These are phyloP conservation scores for Tachina fera DNA, from an alignment of 2,888 invertebrate genomes.

Conservation along the genomic window DNA sequence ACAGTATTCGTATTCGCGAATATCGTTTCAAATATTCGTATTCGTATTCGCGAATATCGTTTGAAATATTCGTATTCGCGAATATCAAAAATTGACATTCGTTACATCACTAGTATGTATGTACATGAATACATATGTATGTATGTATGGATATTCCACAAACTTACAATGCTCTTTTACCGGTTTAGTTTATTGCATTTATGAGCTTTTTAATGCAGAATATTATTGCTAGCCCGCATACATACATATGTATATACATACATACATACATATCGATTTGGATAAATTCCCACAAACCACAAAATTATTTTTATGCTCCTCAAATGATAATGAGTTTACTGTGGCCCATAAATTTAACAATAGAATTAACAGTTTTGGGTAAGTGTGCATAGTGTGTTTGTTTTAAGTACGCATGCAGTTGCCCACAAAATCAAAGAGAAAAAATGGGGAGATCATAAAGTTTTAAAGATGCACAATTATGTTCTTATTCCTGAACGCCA, in stretches of 20 bases:
- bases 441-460: slow-evolving; percentile 2
- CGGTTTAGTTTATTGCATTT: slow-evolving; percentile 6
- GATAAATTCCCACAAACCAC: slow-evolving; percentile 34
- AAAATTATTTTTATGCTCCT: slow-evolving; percentile 45
- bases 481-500: slow-evolving; percentile 8
- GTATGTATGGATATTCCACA: not conserved
- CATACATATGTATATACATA: not conserved
- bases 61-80: too few relatives aligned
- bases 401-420: slow-evolving; percentile 28
- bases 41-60: too few relatives aligned
- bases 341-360: slow-evolving; percentile 78
- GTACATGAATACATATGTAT: not conserved
- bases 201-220: slow-evolving; percentile 4
- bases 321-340: slow-evolving; percentile 80
- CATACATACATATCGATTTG: not conserved
- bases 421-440: slow-evolving; percentile 30
- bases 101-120: too few relatives aligned
- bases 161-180: slow-evolving; percentile 6
- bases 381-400: not conserved
- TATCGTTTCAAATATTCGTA: too few relatives aligned
- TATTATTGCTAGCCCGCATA: slow-evolving; percentile 11
- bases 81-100: too few relatives aligned
- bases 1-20: too few relatives aligned
- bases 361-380: slow-evolving; percentile 57
- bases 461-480: slow-evolving; percentile 42